Evolutionary conservation across 2,888 invertebrate species (phyloP), one percentile per base, ranked within the genome.

Genomic region (Eupithecia abbreviata): DNA sequence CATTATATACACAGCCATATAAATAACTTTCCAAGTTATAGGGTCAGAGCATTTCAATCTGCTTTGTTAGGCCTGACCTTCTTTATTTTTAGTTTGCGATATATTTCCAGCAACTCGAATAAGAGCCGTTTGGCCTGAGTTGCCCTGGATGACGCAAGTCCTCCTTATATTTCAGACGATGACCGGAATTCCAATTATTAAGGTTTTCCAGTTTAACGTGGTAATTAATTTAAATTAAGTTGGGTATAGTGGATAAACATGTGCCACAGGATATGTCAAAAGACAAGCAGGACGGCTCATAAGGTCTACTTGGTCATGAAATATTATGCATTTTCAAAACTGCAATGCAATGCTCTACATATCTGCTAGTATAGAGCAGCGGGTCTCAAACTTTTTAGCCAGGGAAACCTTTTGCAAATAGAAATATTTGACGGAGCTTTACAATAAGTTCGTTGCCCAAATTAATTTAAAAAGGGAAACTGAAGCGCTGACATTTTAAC

Each of bases 101-200:
- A 73, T 10, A 45, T 62, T 73, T 76, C 68, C 68, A 68, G 45
- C 15, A 73, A 76, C 74, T 73, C 73, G 75, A 71, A 76, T 77
- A 75, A 77, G 77, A 69, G 47, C 68, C 30, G 18, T 10, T 47
- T 9, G n/a, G 4, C 47, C 47, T 83, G 82, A 83, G 85, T 78
- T 85, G 85, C 86, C 84, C 85, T 82, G 85, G 77, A 87, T 88
- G 89, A 90, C 79, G 89, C 86, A 89, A 90, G 79, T 68, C 76
- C 77, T 75, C 74, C 79, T 82, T 82, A 80, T 79, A 82, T 85
- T 87, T 82, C 84, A 85, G 77, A 41, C 72, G 77, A 74, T 72
- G 77, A 73, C 76, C 80, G 82, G 80, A 76, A 78, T 79, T 80
- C 69, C 65, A 73, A 70, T 67, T 75, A 76, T 72, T n/a, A 47